Percentiles rank a stretch among this genome's conserved stretches.
phyloP scores from a whole-genome alignment of 2,113 vertebrate genomes.

The Scytalopus superciliaris region DNA sequence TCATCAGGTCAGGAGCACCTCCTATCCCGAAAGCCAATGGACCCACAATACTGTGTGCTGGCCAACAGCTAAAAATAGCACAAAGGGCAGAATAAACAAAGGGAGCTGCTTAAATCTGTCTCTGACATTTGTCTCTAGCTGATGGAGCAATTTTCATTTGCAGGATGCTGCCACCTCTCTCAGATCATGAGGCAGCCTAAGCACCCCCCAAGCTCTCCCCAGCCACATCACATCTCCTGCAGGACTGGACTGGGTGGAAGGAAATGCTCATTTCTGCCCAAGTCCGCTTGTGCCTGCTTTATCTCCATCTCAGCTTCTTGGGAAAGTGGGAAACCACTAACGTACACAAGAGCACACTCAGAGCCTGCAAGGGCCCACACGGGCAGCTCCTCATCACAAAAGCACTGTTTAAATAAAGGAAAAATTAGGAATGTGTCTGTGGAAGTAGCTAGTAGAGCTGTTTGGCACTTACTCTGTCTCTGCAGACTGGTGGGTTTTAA shows the following conservation, averaged over 20 bases:
- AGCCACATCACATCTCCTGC: not conserved
- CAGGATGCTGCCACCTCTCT: not conserved
- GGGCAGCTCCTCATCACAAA: not conserved
- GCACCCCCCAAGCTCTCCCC: not conserved
- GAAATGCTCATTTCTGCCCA: not conserved
- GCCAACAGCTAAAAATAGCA: not conserved
- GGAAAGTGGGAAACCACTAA: not conserved
- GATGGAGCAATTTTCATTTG: not conserved
- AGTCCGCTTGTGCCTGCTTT: rapidly evolving
- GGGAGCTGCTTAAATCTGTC: not conserved
- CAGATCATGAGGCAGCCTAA: rapidly evolving
- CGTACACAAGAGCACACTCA: rapidly evolving
- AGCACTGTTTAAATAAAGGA: not conserved
- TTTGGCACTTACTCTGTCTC: not conserved
- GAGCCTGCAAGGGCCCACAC: rapidly evolving
- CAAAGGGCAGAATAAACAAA: not conserved
- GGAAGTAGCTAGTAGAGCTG: not conserved
- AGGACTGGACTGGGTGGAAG: not conserved
- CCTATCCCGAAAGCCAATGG: not conserved
- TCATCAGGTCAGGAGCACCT: not conserved
- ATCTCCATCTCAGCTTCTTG: not conserved
- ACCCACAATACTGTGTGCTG: not conserved
- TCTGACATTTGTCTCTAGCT: not conserved
- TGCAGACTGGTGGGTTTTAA: not conserved
- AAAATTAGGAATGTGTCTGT: not conserved